Conservation (phyloP, 2,113 vertebrate species). For the Cephalopterus ornatus region DNA sequence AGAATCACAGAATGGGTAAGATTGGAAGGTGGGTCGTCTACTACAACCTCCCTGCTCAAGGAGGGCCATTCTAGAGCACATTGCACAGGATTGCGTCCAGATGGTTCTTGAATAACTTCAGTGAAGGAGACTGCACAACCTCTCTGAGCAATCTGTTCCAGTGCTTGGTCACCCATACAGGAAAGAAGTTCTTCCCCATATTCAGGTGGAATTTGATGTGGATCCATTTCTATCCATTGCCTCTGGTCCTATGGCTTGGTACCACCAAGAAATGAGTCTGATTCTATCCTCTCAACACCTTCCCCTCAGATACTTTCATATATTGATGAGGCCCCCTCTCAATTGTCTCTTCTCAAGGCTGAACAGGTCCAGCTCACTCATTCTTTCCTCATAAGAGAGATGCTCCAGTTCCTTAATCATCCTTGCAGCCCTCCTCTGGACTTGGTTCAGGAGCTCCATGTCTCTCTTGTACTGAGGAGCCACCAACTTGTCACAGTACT, state of each 20-base stretch:
- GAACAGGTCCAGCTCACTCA: not conserved
- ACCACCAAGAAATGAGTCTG: not conserved
- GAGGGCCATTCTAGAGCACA: not conserved
- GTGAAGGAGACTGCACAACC: not conserved
- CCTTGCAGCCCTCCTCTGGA: not conserved
- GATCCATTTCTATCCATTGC: not conserved
- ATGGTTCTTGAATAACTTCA: not conserved
- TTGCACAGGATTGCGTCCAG: not conserved
- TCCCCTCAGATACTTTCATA: accelerated
- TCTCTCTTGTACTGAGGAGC: not conserved
- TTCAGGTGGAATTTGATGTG: not conserved
- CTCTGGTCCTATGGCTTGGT: not conserved
- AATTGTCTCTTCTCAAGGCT: not conserved
- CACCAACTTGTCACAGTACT: not conserved
- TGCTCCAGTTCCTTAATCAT: not conserved
- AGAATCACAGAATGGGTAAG: not conserved
- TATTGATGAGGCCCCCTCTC: not conserved
- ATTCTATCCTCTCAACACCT: not conserved
- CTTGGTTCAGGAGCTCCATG: not conserved
- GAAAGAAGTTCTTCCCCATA: not conserved
- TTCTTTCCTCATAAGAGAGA: not conserved
- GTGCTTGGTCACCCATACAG: accelerated
- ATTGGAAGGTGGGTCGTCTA: not conserved
- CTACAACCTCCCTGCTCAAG: not conserved
- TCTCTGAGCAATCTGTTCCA: not conserved